Conservation (phyloP, 2,797 vertebrate species). For the Phrynocephalus guinanensis region DNA sequence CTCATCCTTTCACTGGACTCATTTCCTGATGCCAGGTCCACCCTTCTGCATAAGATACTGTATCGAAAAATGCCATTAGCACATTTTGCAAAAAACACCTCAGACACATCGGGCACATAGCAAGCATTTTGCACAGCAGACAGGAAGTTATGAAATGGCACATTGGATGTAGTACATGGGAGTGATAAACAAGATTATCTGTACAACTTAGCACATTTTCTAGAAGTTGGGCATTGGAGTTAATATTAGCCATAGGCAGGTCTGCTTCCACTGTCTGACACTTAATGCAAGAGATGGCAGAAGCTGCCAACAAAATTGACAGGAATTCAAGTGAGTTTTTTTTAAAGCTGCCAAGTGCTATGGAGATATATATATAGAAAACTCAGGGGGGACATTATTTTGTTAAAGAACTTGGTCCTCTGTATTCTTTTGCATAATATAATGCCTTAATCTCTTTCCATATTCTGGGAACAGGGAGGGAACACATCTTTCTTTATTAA, state of each 20-base stretch:
- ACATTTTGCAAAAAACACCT: background rate
- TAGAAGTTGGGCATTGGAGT: slow-evolving; percentile 11
- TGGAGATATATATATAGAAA: slow-evolving; percentile 10
- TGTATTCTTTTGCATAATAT: slow-evolving; percentile 1
- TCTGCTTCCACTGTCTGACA: slow-evolving; percentile 18
- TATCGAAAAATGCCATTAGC: background rate
- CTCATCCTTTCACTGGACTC: background rate
- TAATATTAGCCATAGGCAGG: slow-evolving; percentile 5
- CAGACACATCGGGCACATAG: background rate
- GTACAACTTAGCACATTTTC: background rate
- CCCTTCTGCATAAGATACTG: background rate
- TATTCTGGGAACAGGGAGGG: background rate
- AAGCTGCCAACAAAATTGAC: slow-evolving; percentile 11
- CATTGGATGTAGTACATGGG: background rate
- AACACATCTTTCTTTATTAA: slow-evolving; percentile 2
- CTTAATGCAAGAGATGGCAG: slow-evolving; percentile 11
- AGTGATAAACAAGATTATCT: background rate
- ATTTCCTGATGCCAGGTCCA: background rate
- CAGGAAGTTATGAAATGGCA: background rate
- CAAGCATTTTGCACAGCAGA: background rate
- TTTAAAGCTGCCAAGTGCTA: slow-evolving; percentile 1
- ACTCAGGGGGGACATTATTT: slow-evolving; percentile 17
- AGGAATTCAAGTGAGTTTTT: background rate
- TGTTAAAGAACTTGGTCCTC: slow-evolving; percentile 22
- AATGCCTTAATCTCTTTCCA: background rate